Evolutionary conservation across 2,113 vertebrate genomes (phyloP).

Genomic region (Anarhynchus alexandrinus): DNA sequence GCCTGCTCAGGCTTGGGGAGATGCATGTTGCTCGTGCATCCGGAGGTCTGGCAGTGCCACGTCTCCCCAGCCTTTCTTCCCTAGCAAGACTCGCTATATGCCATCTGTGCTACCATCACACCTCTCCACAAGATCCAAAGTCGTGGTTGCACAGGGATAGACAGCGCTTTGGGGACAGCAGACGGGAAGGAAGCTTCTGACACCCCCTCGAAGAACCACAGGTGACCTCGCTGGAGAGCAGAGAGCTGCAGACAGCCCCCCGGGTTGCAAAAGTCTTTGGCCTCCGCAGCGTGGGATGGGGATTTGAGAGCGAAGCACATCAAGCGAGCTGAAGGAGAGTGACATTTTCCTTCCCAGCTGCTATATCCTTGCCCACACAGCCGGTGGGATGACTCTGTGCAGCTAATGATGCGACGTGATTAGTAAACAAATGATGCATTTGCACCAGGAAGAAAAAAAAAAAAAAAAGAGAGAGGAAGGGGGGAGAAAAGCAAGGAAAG

Average conservation of each 20-base stretch:
- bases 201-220: too few species aligned
- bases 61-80: neutral
- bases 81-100: neutral
- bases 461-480: neutral
- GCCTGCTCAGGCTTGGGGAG: neutral
- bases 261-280: neutral
- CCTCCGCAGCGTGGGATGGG: neutral
- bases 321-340: neutral
- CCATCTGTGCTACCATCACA: slow-evolving; percentile 41
- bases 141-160: neutral
- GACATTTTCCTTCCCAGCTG: slow-evolving; percentile 3
- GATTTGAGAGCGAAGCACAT: neutral
- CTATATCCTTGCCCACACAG: neutral
- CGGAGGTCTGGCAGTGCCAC: neutral
- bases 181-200: neutral
- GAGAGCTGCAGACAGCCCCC: neutral
- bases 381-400: neutral
- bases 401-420: neutral
- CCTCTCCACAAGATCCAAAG: neutral
- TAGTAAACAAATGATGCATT: slow-evolving; percentile 26
- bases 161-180: neutral
- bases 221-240: neutral
- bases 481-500: neutral
- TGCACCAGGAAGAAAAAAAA: neutral
- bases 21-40: neutral